These are phyloP conservation scores for Drosophila jambulina DNA, from an alignment of 1,140 invertebrate genomes.

Conservation along the genomic window DNA sequence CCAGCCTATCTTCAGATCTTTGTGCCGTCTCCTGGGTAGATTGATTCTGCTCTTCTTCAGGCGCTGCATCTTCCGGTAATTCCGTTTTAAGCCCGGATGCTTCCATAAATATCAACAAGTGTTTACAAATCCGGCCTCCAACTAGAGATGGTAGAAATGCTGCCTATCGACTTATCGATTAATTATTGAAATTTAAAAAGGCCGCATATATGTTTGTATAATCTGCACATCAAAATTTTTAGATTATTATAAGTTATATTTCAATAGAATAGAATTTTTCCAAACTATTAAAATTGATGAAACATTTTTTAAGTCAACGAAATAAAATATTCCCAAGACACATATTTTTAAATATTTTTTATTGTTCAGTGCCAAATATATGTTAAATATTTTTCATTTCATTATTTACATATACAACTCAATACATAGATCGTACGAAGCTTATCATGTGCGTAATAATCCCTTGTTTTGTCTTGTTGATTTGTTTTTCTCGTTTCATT, in stretches of 20 bases:
- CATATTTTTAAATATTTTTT: not conserved
- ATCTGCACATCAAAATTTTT: too few species aligned
- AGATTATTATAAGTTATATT: too few species aligned
- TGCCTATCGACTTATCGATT: conserved; percentile 1
- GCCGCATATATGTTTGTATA: too few species aligned
- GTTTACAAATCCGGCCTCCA: not conserved
- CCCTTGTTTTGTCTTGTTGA: conserved; percentile 23
- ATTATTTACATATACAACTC: conserved; percentile 35
- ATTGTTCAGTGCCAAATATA: conserved; percentile 21
- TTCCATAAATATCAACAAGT: conserved; percentile 29
- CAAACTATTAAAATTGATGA: too few species aligned
- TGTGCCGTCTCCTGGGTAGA: not conserved
- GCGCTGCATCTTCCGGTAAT: not conserved
- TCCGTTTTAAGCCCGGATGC: conserved; percentile 22
- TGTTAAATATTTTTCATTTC: conserved; percentile 39
- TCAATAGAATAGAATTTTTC: too few species aligned
- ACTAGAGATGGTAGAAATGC: not conserved
- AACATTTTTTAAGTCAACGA: too few species aligned
- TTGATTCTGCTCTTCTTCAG: not conserved
- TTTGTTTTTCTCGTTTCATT: conserved; percentile 30
- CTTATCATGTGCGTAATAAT: conserved; percentile 22
- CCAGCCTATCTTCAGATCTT: not conserved
- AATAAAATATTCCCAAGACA: not conserved
- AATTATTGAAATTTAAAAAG: not conserved
- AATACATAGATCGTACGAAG: conserved; percentile 23